Base-by-base conservation (phyloP, 2,888 invertebrate species). In the Augiades crinisus region DNA sequence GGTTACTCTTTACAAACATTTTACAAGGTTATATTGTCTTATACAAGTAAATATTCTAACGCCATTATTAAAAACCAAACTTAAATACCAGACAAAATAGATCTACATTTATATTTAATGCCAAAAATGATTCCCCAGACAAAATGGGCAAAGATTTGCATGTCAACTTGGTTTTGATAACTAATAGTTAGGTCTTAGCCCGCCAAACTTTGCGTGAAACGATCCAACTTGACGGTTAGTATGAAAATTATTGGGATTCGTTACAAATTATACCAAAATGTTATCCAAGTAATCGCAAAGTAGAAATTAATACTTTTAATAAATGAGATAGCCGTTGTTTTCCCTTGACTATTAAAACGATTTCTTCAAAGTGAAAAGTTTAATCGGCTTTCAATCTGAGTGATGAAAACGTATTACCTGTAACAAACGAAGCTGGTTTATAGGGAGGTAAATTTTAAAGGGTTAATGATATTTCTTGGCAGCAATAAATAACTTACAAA, bases 401-500 rank as follows among this genome's bases (percentile, higher is more conserved):
- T 60, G 50, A 65, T 60, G 50, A 65, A 62, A 65, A 60, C 62
- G 60, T 58, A 55, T 65, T 64, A 70, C 67, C 68, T 65, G 62
- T 61, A 58, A 63, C 63, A 75, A 74, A 76, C 72, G 75, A 69
- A 73, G 63, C 63, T 64, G 63, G 59, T 60, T 51, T 47, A 33
- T 55, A 70, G 76, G 73, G 67, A 72, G 74, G 72, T 77, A 75
- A 75, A 75, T 78, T 77, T 79, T 78, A 71, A 80, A 80, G 76
- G 78, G 78, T 85, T 86, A 86, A 86, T 84, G 78, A 87, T 83
- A 82, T 85, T 85, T 84, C 80, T 81, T 65, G 70, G 73, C 69
- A 72, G 78, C 75, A 80, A 85, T 85, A 88, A 87, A 88, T 86
- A 87, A 86, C 83, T 86, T 81, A 84, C 80, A 81, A 85, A 87